A percentile compares a stretch with the other conserved stretches of the same genome.
These are phyloP conservation scores for Biston betularia DNA, from an alignment of 2,888 invertebrate genomes.

Conservation along the genomic window DNA sequence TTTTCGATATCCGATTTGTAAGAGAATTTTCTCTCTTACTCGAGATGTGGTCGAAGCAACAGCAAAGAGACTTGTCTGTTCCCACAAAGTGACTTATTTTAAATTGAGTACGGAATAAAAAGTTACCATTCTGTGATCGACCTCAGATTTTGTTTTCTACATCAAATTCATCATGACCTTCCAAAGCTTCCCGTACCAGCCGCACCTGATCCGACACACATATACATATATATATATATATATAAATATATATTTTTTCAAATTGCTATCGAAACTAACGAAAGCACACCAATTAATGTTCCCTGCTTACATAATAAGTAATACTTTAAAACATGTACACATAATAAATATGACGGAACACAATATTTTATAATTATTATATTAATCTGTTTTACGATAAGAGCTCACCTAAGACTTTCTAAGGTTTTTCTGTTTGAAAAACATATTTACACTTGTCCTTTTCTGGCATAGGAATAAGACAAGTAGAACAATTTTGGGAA, in stretches of 20 bases:
- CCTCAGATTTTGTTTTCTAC: too few species aligned
- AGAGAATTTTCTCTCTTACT: too few species aligned
- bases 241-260: conserved; percentile 17
- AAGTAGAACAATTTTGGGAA: neutral
- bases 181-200: too few species aligned
- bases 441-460: neutral
- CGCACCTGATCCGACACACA: too few species aligned
- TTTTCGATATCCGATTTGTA: too few species aligned
- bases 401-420: neutral
- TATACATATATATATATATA: too few species aligned
- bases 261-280: conserved; percentile 45
- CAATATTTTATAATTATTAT: conserved; percentile 7
- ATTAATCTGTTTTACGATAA: neutral
- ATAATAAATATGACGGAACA: conserved; percentile 28
- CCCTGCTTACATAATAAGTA: conserved; percentile 47
- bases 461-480: neutral
- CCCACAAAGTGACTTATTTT: too few species aligned
- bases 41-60: too few species aligned
- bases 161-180: too few species aligned
- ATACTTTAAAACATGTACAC: conserved; percentile 19
- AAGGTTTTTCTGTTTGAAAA: neutral
- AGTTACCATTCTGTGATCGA: too few species aligned
- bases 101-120: too few species aligned
- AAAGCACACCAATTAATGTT: conserved; percentile 57
- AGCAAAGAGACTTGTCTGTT: too few species aligned